Evolutionary conservation across 2,888 invertebrate genomes (phyloP).

Genomic region (Macrophya annulata): DNA sequence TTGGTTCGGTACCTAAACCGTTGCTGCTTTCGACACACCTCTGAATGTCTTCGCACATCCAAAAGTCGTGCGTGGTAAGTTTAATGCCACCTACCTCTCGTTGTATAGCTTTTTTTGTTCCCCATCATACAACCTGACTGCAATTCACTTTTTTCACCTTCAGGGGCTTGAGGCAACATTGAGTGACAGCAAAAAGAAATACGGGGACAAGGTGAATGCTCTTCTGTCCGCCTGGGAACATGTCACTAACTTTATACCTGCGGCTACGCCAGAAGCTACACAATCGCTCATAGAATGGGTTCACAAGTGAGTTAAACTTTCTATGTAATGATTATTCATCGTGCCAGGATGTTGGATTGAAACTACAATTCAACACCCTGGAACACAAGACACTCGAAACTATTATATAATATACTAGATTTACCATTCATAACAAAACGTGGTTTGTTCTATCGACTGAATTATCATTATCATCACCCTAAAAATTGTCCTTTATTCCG

Average conservation of each 20-base stretch:
- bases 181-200: constrained; percentile 79
- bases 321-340: neutral
- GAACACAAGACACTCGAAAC: no score
- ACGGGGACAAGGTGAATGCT: constrained; percentile 79
- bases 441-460: no score
- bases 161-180: constrained; percentile 80
- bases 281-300: constrained; percentile 79
- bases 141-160: constrained; percentile 60
- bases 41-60: constrained; percentile 79
- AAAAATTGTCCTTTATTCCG: no score
- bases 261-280: constrained; percentile 76
- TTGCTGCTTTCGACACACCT: constrained; percentile 73
- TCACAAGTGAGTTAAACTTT: constrained; percentile 75
- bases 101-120: neutral
- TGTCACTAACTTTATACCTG: constrained; percentile 78
- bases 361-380: no score
- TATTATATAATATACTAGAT: no score
- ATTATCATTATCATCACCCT: no score
- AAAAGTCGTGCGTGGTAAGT: constrained; percentile 77
- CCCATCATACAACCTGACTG: constrained; percentile 39
- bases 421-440: no score
- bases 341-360: no score
- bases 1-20: constrained; percentile 69
- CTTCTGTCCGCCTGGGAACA: constrained; percentile 80
- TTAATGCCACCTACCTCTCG: neutral